Percentiles rank a stretch among this genome's conserved stretches.
Conservation (phyloP, 1,140 invertebrate genomes). For the Meloidogyne chitwoodi region DNA sequence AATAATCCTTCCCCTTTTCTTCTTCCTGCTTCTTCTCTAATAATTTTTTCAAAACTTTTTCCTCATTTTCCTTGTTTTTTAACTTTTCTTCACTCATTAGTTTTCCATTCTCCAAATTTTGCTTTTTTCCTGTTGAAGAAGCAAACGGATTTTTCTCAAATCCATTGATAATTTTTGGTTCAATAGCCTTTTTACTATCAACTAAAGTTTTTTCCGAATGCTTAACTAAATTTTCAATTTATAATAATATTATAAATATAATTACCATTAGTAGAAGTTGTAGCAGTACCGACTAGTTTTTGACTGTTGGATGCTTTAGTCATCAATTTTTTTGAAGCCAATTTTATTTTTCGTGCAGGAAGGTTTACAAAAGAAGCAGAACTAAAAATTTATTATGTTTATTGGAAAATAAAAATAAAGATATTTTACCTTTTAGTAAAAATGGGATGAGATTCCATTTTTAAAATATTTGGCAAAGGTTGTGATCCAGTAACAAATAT, state of each 20-base stretch:
- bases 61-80: neutral
- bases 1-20: neutral
- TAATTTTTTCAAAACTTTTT: neutral
- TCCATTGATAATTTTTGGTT: neutral
- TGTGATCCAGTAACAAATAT: neutral
- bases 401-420: neutral
- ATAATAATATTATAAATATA: neutral
- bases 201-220: neutral
- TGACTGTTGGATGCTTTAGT: neutral
- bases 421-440: neutral
- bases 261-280: neutral
- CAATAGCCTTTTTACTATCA: neutral
- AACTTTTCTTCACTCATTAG: neutral
- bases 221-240: neutral
- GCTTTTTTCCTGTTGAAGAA: neutral
- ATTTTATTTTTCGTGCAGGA: neutral
- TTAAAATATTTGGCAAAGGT: neutral
- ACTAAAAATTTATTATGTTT: neutral
- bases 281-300: neutral
- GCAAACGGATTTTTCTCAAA: neutral
- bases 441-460: neutral
- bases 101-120: neutral
- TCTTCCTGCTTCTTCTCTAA: neutral
- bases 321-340: neutral
- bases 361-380: neutral